A percentile compares a stretch with the other conserved stretches of the same genome.
These are phyloP conservation scores for Palaemon carinicauda DNA, from an alignment of 1,140 invertebrate genomes.

Conservation along the genomic window DNA sequence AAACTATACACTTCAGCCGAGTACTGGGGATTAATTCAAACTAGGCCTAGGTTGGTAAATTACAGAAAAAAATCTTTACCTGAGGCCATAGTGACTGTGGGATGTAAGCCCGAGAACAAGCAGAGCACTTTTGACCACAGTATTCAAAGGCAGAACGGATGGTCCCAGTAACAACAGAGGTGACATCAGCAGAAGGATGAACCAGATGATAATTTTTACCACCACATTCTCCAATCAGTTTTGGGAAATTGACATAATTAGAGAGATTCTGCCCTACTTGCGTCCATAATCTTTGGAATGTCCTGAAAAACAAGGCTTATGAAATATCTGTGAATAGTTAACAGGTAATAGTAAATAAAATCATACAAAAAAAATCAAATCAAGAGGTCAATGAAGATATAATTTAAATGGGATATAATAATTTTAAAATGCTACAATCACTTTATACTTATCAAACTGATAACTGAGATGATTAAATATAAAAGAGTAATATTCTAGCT, in stretches of 20 bases:
- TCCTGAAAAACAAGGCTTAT: constrained; percentile 71
- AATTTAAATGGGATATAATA: too few species aligned
- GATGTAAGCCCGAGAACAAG: constrained; percentile 95
- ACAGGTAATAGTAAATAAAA: too few species aligned
- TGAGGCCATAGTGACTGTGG: constrained; percentile 89
- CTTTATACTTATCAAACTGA: too few species aligned
- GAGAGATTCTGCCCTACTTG: constrained; percentile 90
- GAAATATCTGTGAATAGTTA: too few species aligned
- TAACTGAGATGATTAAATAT: too few species aligned
- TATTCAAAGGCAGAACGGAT: constrained; percentile 94
- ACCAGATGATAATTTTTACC: constrained; percentile 99
- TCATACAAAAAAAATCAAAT: too few species aligned
- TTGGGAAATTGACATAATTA: constrained; percentile 89
- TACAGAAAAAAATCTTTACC: constrained; percentile 64
- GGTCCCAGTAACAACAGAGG: constrained; percentile 83
- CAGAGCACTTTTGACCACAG: constrained; percentile 98
- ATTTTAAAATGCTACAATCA: too few species aligned
- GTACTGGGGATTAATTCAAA: too few species aligned
- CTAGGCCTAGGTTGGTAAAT: too few species aligned
- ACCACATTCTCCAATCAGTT: constrained; percentile 95
- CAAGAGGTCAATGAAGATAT: too few species aligned
- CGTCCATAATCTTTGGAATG: constrained; percentile 92
- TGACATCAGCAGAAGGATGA: constrained; percentile 87
- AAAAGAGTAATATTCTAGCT: too few species aligned
- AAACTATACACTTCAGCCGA: too few species aligned